Base-by-base conservation (phyloP, 1,140 invertebrate species). In the Drosophila guanche region DNA sequence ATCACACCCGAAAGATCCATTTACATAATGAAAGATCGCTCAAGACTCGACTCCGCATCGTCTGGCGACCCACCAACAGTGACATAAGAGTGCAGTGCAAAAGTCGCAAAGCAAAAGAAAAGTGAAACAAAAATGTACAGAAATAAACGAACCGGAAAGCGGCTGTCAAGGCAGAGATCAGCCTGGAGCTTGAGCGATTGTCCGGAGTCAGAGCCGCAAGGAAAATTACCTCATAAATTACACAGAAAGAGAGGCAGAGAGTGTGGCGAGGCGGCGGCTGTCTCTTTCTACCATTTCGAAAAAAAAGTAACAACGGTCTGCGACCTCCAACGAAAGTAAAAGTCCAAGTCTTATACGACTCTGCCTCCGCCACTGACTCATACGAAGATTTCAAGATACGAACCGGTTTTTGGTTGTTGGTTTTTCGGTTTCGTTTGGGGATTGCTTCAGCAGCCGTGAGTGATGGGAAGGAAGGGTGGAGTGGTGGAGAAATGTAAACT, bases 261-360 rank as follows among this genome's bases (percentile, higher is more conserved):
- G 56, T 22, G 20, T 23, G 55, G 33, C 33, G 10, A 37, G 3
- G 46, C 33, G 7, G 22, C 27, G 4, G 29, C 52, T 5, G 4
- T 43, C 63, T 22, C 29, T 20, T 7, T 45, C 37, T n/a, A 5
- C 20, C 53, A 42, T 50, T 60, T 52, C 27, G 16, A 29, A 22
- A 46, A 20, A 20, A 22, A 33, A 29, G 46, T 23, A 46, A 14
- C 62, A 48, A 81, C 78, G 83, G 81, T 78, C 78, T 75, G 83
- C 83, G 83, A 88, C 83, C 83, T 88, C 83, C 70, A 88, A 88
- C 75, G 83, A 88, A 88, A 88, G 83, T 88, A 88, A 88, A 88
- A 88, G 83, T 79, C 67, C 42, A 53, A 41, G 42, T 51, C 76
- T 43, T 47, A 51, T 69, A 53, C 63, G 58, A 46, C 29, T 3